These are phyloP conservation scores for Ephydatia muelleri DNA, from an alignment of 37 sponge, comb jelly and placozoan genomes.

Conservation along the genomic window DNA sequence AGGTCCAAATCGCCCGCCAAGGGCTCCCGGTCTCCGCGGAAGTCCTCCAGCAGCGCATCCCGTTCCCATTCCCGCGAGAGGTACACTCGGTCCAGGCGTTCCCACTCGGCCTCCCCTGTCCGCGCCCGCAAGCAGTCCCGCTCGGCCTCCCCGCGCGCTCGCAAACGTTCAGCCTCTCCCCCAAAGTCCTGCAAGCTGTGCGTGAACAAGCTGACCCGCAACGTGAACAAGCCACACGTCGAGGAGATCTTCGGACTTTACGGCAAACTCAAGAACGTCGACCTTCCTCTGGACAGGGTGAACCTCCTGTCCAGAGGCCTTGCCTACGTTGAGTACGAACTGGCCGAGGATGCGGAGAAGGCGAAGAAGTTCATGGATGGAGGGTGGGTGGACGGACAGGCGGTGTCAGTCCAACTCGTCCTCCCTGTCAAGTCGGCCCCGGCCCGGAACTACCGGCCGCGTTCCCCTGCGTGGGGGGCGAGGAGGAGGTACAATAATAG, in stretches of 20 bases:
- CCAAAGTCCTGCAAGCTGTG: slow-evolving; percentile 70
- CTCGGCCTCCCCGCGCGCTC: slow-evolving; percentile 16
- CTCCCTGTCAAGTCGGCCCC: slow-evolving; percentile 48
- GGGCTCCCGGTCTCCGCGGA: neutral
- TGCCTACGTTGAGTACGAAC: slow-evolving; percentile 83
- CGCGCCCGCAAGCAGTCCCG: slow-evolving; percentile 24
- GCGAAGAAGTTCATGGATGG: slow-evolving; percentile 83
- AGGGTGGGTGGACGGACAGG: slow-evolving; percentile 82
- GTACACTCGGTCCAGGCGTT: slow-evolving; percentile 2
- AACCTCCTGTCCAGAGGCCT: slow-evolving; percentile 69
- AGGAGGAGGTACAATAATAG: no score
- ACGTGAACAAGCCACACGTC: slow-evolving; percentile 78
- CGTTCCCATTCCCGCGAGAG: slow-evolving; percentile 27
- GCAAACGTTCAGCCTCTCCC: slow-evolving; percentile 33
- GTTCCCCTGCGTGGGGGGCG: no score
- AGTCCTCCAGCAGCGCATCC: slow-evolving; percentile 26
- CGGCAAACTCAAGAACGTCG: slow-evolving; percentile 66
- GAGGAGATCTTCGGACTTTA: slow-evolving; percentile 82
- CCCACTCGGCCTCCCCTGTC: neutral
- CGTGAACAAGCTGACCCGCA: slow-evolving; percentile 72
- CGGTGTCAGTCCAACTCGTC: slow-evolving; percentile 63
- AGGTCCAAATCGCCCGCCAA: neutral
- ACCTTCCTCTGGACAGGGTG: slow-evolving; percentile 74
- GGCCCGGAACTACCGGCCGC: no score
- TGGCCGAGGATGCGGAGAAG: slow-evolving; percentile 45